These are phyloP conservation scores for Spinus pinus DNA, from an alignment of 2,797 vertebrate species.

Conservation along the genomic window DNA sequence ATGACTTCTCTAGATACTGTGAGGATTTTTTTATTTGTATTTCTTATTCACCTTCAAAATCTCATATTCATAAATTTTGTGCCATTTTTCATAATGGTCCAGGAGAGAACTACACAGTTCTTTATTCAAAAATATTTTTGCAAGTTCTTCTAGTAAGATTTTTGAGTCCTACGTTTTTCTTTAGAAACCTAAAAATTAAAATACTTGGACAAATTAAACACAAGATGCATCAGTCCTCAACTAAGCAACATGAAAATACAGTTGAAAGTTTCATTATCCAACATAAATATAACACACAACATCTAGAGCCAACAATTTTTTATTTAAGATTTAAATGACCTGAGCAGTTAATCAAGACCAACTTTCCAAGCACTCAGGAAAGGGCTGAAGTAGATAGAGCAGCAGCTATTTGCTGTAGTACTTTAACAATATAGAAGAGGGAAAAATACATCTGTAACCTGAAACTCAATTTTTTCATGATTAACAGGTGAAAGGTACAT, in stretches of 20 bases:
- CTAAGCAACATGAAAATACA: neutral
- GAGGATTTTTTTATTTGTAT: neutral
- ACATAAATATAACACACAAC: neutral
- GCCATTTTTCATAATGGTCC: neutral
- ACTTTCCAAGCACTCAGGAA: neutral
- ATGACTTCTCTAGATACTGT: neutral
- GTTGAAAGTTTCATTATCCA: neutral
- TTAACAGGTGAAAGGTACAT: neutral
- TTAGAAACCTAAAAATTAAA: neutral
- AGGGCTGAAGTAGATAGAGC: neutral
- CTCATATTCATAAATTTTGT: neutral
- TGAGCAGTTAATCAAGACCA: neutral
- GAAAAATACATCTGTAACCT: neutral
- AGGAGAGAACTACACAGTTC: neutral
- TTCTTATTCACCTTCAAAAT: neutral
- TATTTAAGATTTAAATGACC: neutral
- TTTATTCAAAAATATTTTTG: neutral
- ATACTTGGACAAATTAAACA: neutral
- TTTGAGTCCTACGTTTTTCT: neutral
- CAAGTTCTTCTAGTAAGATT: neutral
- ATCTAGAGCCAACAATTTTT: neutral
- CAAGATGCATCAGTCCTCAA: neutral
- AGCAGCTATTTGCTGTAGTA: neutral
- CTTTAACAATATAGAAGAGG: neutral
- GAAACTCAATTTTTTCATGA: neutral